Evolutionary conservation across 2,888 invertebrate genomes (phyloP).

Genomic region (Synergus umbraculus): DNA sequence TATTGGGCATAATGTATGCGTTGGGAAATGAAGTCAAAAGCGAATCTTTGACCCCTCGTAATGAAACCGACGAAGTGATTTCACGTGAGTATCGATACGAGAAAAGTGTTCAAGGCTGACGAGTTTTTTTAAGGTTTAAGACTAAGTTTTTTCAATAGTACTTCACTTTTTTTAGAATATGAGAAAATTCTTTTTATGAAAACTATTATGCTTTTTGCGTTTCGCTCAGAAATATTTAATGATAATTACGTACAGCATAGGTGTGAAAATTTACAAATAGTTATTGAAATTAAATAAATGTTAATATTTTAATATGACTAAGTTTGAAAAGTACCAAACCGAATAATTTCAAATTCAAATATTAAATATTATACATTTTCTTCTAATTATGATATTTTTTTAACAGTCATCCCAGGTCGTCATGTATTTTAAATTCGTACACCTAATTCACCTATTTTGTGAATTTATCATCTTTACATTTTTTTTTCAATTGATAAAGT

Average conservation of each 20-base stretch:
- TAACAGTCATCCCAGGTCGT: no score
- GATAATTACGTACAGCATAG: neutral
- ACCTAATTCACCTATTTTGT: no score
- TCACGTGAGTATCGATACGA: constrained; percentile 15
- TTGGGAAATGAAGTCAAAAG: constrained; percentile 18
- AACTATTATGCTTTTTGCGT: neutral
- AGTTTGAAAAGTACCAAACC: no score
- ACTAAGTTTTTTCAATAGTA: neutral
- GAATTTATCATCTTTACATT: no score
- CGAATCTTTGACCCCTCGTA: constrained; percentile 33
- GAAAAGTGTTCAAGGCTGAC: constrained; percentile 36
- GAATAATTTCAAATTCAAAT: no score
- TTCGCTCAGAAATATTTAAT: neutral
- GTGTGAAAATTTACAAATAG: no score
- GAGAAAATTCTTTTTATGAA: neutral
- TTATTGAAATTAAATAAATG: no score
- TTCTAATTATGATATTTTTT: no score
- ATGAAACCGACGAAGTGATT: constrained; percentile 13
- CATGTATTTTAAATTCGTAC: no score
- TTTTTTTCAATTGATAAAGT: no score
- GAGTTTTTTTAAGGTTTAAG: constrained; percentile 14
- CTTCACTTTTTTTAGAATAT: neutral
- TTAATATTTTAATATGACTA: no score
- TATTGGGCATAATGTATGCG: constrained; percentile 4
- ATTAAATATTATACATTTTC: no score